These are phyloP conservation scores for Harpalus rufipes DNA, from an alignment of 2,888 invertebrate genomes.

Conservation along the genomic window DNA sequence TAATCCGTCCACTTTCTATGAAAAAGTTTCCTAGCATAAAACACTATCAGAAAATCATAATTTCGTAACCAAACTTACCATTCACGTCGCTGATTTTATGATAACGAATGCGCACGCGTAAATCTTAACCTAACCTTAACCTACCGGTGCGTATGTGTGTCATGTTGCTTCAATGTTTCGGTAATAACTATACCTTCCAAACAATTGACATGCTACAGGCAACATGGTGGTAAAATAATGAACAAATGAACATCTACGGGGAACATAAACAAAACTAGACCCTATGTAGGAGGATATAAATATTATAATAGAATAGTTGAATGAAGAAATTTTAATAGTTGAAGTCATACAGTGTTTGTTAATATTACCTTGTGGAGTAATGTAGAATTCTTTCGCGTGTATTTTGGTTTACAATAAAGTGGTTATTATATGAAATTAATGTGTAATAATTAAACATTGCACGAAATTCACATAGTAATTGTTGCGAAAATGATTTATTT, in stretches of 20 bases:
- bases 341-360: slow-evolving; percentile 37
- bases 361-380: slow-evolving; percentile 28
- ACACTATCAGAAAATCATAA: not conserved
- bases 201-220: slow-evolving; percentile 32
- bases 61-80: not conserved
- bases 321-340: slow-evolving; percentile 31
- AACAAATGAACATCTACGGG: slow-evolving; percentile 16
- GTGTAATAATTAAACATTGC: no score
- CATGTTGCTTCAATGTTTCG: slow-evolving; percentile 5
- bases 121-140: slow-evolving; percentile 1
- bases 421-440: no score
- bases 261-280: not conserved
- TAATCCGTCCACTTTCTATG: not conserved
- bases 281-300: not conserved
- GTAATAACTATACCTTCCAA: slow-evolving; percentile 1
- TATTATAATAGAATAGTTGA: slow-evolving; percentile 7
- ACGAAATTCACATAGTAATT: no score
- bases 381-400: not conserved
- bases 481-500: no score
- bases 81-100: not conserved
- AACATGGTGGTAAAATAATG: slow-evolving; percentile 27
- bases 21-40: not conserved
- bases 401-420: no score
- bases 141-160: not conserved
- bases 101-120: not conserved